These are phyloP conservation scores for Aegotheles bennettii DNA, from an alignment of 2,113 vertebrate genomes.

Conservation along the genomic window DNA sequence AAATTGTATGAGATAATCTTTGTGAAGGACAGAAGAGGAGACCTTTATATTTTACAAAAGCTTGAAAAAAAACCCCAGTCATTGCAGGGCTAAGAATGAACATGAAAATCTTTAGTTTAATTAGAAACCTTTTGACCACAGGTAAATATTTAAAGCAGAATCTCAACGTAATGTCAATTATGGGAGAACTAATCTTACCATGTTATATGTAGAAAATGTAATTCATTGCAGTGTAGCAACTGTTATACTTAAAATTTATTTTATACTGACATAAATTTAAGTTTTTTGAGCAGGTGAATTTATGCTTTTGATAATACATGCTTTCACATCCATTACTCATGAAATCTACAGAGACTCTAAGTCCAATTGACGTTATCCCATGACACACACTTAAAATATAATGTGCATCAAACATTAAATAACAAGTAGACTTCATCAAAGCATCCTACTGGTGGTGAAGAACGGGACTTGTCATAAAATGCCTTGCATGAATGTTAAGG, in stretches of 20 bases:
- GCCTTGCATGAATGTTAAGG: neutral
- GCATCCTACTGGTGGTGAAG: neutral
- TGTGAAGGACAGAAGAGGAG: neutral
- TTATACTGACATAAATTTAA: neutral
- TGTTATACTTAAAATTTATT: neutral
- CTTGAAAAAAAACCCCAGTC: rapidly evolving
- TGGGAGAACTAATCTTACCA: neutral
- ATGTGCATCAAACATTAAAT: neutral
- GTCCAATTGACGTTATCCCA: neutral
- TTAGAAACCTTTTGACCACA: neutral
- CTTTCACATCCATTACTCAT: neutral
- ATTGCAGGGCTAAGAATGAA: neutral
- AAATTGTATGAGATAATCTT: neutral
- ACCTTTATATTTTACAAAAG: neutral
- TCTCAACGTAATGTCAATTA: neutral
- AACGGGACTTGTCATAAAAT: neutral
- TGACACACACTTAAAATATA: neutral
- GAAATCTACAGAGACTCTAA: neutral
- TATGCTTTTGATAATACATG: neutral
- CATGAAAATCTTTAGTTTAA: neutral
- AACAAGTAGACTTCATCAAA: neutral
- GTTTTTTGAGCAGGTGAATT: neutral
- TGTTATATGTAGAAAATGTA: neutral
- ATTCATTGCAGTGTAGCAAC: neutral
- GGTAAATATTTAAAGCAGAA: neutral